Base-by-base conservation (phyloP, 1,140 invertebrate genomes). In the Drosophila obscura region DNA sequence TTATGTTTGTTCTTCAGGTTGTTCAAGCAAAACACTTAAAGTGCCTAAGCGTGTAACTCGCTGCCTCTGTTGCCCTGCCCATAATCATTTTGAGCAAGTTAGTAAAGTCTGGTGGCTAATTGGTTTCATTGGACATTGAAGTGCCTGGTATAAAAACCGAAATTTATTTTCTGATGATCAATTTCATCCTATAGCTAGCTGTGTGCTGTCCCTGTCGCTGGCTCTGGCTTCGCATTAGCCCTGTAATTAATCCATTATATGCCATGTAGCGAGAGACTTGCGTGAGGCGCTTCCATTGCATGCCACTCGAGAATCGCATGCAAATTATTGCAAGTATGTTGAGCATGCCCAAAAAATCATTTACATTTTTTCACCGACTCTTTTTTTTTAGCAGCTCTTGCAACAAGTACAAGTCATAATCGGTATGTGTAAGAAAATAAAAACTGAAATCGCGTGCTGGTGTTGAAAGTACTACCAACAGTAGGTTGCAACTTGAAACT, bases 311-410 rank as follows among this genome's bases (percentile, higher is more conserved):
- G 49, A 45, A 62, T 85, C 67, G 82, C 82, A 85, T 87, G 83
- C 82, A 87, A 87, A 87, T 88, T 87, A 87, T 87, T 87, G 78
- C 74, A 58, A 82, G 65, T 73, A 64, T 82, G 74, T 61, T 82
- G 69, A 78, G 78, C 82, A 87, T 82, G 81, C 80, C 61, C 68
- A 61, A 67, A 81, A 80, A 82, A 75, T 62, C 63, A 67, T 75
- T 75, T 72, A 84, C 71, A 66, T 74, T 73, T 74, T 75, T 74
- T 66, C 46, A 46, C 46, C 39, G 24, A 11, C 43, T 53, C 43
- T 43, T 39, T n/a, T 22, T 59, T 48, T 31, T 44, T 41, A 1
- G n/a, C n/a, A 50, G 16, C 15, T 65, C 35, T 56, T 64, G 68
- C 67, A 58, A 65, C 64, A 78, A 71, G 61, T 78, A 66, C 82